Base-by-base conservation (phyloP, 2,113 vertebrate species). In the Taxidea taxus region DNA sequence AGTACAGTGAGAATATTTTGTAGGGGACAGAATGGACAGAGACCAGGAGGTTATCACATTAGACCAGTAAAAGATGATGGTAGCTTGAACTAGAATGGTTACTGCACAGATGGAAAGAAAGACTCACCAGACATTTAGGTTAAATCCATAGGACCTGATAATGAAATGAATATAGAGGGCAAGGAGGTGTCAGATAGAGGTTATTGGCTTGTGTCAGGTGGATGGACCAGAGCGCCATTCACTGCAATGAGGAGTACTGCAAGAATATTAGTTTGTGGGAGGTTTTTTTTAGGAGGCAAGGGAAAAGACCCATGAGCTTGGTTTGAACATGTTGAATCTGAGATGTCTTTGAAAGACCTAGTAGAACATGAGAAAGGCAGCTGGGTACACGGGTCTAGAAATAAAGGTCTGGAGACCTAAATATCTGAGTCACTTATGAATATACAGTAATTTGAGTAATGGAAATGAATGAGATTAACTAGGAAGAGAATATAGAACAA, bases 331-430 rank as follows among this genome's bases (percentile, higher is more conserved):
- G 10, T 0, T 80, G 37, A 91, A 51, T 92, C 88, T 91, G 29
- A 74, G 34, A 23, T 60, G 10, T 92, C 42, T 92, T 49, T 92
- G 72, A 87, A 97, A 93, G 31, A 91, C 85, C 16, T 58, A 62
- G 34, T 58, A 87, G 51, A 78, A 78, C 81, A 95, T 60, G 10
- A 87, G 37, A 80, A 2, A 94, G 62, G 39, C 7, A 56, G n/a
- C 2, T 58, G 49, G 2, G 25, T 80, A 78, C 6, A 62, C 15
- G 31, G 11, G 27, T 78, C 16, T 83, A 58, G 20, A 93, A 90
- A 93, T 56, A 94, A 44, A 81, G 49, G 18, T 49, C 66, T 90
- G 9, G 37, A 85, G 68, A 88, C 12, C 60, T 8, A 84, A 72
- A 89, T 70, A 89, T 70, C 20, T 82, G 42, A 56, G 29, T 95